Evolutionary conservation across 2,797 vertebrate species (phyloP), one percentile per base, ranked within the genome.

Genomic region (Chiroxiphia lanceolata): DNA sequence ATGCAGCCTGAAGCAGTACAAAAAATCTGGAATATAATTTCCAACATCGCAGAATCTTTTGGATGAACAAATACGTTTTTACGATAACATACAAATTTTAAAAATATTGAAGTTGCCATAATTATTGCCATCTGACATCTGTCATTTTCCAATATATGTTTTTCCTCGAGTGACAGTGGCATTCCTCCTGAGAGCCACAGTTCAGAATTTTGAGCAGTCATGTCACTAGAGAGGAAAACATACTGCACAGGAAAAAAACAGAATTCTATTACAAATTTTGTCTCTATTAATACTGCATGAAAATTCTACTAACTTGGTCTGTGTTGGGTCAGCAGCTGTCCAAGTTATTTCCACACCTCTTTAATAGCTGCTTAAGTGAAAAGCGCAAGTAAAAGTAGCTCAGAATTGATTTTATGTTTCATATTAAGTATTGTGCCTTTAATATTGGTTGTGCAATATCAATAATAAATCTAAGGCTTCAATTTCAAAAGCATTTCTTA

Each of bases 141-240:
- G 31, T n/a, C 71, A 83, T 59, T 95, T 96, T 53, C 86, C 70
- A 33, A 50, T 42, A 60, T 44, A 71, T 27, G 31, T 87, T 89
- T 90, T 83, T 75, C 72, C 45, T 71, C 68, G 88, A 79, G 63
- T 76, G 91, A 94, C 44, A 91, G 84, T 65, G 90, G 64, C 53
- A 57, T 68, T 94, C 65, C 69, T 94, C 27, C 45, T 21, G 5
- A 95, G 84, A 95, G 50, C 25, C 79, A 69, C 9, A 95, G 51
- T 23, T 96, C 36, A 83, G 51, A 72, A 92, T 91, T 92, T 78
- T 68, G 44, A 82, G 64, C 45, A n/a, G 23, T 68, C 29, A 19
- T 69, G 6, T 72, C 38, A 77, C 38, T 18, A 27, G 59, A 89
- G 38, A 23, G 18, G 11, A 68, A 78, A 51, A 91, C 18, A 50